Evolutionary conservation across 2,797 vertebrate species (phyloP).

Genomic region (Gobio occitaniae): DNA sequence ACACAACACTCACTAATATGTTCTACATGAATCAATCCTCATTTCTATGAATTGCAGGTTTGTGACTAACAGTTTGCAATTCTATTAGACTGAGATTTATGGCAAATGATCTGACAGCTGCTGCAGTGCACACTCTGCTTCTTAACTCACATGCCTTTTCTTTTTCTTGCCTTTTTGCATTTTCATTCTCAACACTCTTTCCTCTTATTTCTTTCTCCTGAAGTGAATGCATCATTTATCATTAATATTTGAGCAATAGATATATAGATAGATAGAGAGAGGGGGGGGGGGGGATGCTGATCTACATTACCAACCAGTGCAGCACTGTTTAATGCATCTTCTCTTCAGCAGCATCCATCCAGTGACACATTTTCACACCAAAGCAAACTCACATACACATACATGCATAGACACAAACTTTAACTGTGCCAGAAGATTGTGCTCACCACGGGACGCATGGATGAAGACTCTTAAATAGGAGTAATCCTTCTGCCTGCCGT

Average conservation of each 20-base stretch:
- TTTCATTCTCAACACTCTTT: slow-evolving; percentile 14
- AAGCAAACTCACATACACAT: slow-evolving; percentile 22
- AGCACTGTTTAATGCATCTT: slow-evolving; percentile 16
- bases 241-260: slow-evolving; percentile 23
- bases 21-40: background rate
- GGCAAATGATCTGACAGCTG: background rate
- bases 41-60: background rate
- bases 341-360: slow-evolving; percentile 30
- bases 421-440: slow-evolving; percentile 36
- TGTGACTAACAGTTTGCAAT: background rate
- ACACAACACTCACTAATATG: background rate
- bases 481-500: slow-evolving; percentile 52
- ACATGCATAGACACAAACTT: slow-evolving; percentile 23
- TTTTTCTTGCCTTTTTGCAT: background rate
- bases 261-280: slow-evolving; percentile 3
- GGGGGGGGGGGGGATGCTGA: slow-evolving; percentile 3
- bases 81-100: background rate
- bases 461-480: slow-evolving; percentile 56
- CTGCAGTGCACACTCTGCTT: background rate
- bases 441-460: slow-evolving; percentile 58
- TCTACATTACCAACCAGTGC: slow-evolving; percentile 35
- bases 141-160: background rate
- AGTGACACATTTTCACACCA: slow-evolving; percentile 36
- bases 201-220: background rate
- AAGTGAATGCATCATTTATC: slow-evolving; percentile 14